Evolutionary conservation across 2,888 invertebrate genomes (phyloP), one percentile per base, ranked within the genome.

Genomic region (Drosophila mayaguana): DNA sequence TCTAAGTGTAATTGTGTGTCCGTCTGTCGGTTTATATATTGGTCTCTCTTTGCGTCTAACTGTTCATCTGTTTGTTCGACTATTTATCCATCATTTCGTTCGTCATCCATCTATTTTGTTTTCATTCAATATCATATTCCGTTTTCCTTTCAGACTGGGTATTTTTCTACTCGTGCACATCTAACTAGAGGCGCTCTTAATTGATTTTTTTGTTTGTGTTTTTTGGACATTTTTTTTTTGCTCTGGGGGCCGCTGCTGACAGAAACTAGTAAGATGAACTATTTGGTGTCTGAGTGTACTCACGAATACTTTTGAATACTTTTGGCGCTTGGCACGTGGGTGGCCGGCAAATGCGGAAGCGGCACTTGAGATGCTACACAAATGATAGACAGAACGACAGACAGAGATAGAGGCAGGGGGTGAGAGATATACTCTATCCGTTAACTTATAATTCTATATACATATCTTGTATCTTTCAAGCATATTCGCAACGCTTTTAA

Each of bases 311-410:
- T 62, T 57, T 56, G 59, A 64, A 72, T 75, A 81, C 48, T 50
- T 75, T 63, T 72, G 65, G 63, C 61, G 68, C 62, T 66, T 48
- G 66, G 64, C 73, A 82, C 71, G 88, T 80, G 88, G 83, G 80
- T 88, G 77, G 66, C 61, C 67, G 60, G 75, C 81, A 72, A 83
- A 86, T 87, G 87, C 84, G 87, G 81, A 81, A 81, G 69, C 55
- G 61, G 55, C 79, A 81, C 84, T 81, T 75, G 61, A 83, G 68
- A 75, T 78, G 55, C 55, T 34, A 55, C 36, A 54, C 42, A 46
- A 57, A 62, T 34, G 54, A 55, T 42, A 45, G 36, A 20, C 14
- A 18, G 34, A 16, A 4, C 8, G 8, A 20, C 18, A 12, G 32
- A 18, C n/a, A 28, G 28, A n/a, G 34, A 1, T 14, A 36, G 40